phyloP scores from a whole-genome alignment of 92 coral and sea anemone genomes.

The Epizoanthus scotinus region DNA sequence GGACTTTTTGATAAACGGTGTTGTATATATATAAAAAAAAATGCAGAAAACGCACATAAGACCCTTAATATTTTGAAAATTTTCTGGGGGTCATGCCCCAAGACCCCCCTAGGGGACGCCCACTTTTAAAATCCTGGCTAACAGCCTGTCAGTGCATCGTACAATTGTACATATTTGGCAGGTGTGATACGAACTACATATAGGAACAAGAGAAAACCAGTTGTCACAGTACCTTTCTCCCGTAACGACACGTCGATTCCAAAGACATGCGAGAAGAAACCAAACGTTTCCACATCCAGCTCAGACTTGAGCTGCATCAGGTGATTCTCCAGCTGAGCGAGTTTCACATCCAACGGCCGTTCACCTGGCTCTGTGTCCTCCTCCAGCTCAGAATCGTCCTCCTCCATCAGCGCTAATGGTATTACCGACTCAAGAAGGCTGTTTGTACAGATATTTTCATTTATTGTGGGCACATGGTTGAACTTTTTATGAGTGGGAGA shows the following conservation, averaged over 20 bases:
- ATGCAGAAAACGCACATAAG: too few relatives aligned
- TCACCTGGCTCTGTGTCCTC: slow-evolving; percentile 43
- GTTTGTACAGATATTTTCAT: slow-evolving; percentile 28
- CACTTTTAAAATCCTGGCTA: too few relatives aligned
- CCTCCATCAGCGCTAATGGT: slow-evolving; percentile 72
- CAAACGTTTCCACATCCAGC: slow-evolving; percentile 74
- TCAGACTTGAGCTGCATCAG: slow-evolving; percentile 70
- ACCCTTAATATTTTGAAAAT: too few relatives aligned
- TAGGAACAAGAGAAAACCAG: not conserved
- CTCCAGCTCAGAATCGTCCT: slow-evolving; percentile 61
- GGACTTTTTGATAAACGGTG: not conserved
- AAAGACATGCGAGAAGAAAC: slow-evolving; percentile 80
- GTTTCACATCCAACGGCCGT: slow-evolving; percentile 67
- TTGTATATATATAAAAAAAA: too few relatives aligned
- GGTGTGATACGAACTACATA: not conserved
- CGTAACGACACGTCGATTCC: slow-evolving; percentile 61
- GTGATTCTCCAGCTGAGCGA: slow-evolving; percentile 67
- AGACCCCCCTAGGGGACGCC: too few relatives aligned
- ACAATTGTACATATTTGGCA: not conserved
- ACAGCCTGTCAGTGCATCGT: not conserved
- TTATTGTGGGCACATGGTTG: slow-evolving; percentile 44
- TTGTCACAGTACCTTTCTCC: slow-evolving; percentile 51
- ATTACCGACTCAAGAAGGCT: slow-evolving; percentile 54
- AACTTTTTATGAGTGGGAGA: slow-evolving; percentile 51
- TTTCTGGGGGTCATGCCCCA: too few relatives aligned